Evolutionary conservation across 1,140 invertebrate genomes (phyloP).

Genomic region (Drosophila pachea): DNA sequence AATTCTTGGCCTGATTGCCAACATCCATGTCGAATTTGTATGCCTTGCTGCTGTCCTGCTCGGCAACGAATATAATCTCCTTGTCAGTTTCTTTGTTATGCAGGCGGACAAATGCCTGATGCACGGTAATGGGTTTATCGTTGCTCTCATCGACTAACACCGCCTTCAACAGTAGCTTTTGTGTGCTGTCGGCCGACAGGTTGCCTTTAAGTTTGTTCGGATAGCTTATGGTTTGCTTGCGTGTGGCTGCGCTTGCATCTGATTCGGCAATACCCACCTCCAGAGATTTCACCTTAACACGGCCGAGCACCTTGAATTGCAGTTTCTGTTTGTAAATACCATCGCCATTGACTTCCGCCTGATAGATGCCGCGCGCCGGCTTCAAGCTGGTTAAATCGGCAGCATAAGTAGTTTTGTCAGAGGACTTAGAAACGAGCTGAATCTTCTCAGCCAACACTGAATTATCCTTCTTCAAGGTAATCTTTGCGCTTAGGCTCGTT

Average conservation of each 20-base stretch:
- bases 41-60: constrained; percentile 88
- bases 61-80: constrained; percentile 96
- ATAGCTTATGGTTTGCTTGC: constrained; percentile 86
- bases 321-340: constrained; percentile 83
- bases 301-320: constrained; percentile 86
- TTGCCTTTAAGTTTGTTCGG: constrained; percentile 85
- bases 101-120: constrained; percentile 95
- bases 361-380: constrained; percentile 90
- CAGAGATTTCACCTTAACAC: constrained; percentile 86
- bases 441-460: constrained; percentile 67
- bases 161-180: constrained; percentile 93
- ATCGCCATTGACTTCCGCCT: constrained; percentile 87
- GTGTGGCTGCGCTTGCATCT: constrained; percentile 90
- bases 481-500: constrained; percentile 57
- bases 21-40: constrained; percentile 96
- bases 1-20: constrained; percentile 88
- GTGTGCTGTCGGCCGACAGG: constrained; percentile 91
- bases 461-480: constrained; percentile 65
- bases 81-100: constrained; percentile 83
- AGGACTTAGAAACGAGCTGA: constrained; percentile 62
- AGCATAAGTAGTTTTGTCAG: constrained; percentile 85
- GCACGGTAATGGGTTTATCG: constrained; percentile 85
- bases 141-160: constrained; percentile 86
- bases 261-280: constrained; percentile 94
- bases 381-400: constrained; percentile 90